Evolutionary conservation across 2,888 invertebrate genomes (phyloP).

Genomic region (Nomada goodeniana): DNA sequence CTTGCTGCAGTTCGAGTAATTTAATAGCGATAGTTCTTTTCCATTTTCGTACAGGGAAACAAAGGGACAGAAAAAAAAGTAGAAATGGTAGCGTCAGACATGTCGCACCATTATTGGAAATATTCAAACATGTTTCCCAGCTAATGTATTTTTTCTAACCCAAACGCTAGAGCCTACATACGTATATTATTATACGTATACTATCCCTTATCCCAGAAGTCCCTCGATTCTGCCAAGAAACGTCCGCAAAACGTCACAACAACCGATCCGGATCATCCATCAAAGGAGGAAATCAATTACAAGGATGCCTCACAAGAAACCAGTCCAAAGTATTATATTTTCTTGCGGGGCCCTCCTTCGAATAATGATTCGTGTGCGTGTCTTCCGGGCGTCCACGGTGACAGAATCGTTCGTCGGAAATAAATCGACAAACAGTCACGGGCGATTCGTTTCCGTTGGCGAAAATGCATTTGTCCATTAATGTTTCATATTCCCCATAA

Average conservation of each 20-base stretch:
- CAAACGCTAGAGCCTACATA: too few species aligned
- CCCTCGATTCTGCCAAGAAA: too few species aligned
- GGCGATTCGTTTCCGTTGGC: conserved; percentile 80
- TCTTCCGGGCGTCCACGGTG: conserved; percentile 60
- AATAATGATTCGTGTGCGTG: conserved; percentile 57
- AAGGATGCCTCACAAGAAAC: conserved; percentile 15
- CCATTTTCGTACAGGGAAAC: too few species aligned
- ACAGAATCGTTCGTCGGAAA: conserved; percentile 74
- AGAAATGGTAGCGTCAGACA: too few species aligned
- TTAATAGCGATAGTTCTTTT: too few species aligned
- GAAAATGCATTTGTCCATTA: conserved; percentile 82
- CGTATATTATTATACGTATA: too few species aligned
- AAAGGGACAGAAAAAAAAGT: too few species aligned
- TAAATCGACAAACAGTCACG: conserved; percentile 79
- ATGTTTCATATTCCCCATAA: conserved; percentile 81
- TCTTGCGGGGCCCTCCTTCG: conserved; percentile 21
- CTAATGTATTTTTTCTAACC: too few species aligned
- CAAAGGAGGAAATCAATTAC: conserved; percentile 42
- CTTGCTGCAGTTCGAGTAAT: too few species aligned
- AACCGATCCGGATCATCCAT: conserved; percentile 17
- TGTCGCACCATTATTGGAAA: too few species aligned
- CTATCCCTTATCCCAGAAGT: not conserved
- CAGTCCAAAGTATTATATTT: conserved; percentile 12
- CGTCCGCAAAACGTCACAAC: not conserved
- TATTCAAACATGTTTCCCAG: too few species aligned